Evolutionary conservation across 2,888 invertebrate species (phyloP).

Genomic region (Mesorhabditis belari): DNA sequence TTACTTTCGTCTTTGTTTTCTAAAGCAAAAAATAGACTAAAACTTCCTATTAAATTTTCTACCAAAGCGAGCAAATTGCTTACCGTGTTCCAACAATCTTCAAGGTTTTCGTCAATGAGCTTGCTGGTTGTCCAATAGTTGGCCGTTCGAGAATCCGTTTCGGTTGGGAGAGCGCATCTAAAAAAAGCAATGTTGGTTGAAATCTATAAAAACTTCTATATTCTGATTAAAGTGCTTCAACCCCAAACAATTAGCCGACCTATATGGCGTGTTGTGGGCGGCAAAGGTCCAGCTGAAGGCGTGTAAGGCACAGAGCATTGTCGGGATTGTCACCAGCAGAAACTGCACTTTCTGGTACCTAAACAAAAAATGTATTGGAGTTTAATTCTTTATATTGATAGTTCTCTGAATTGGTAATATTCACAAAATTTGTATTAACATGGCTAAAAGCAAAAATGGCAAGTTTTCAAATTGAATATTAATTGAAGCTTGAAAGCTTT

Average conservation of each 20-base stretch:
- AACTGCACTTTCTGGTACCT: conserved; percentile 45
- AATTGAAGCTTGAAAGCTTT: neutral
- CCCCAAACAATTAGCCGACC: conserved; percentile 15
- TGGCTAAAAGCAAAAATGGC: too few relatives aligned
- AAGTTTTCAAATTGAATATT: neutral
- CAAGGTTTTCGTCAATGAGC: neutral
- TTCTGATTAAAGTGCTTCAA: too few relatives aligned
- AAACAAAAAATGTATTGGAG: neutral
- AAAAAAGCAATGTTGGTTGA: neutral
- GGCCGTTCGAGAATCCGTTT: neutral
- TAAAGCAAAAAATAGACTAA: neutral
- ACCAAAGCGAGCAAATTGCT: too few relatives aligned
- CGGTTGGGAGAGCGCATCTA: neutral
- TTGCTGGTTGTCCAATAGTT: neutral
- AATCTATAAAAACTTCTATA: too few relatives aligned
- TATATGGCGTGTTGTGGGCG: conserved; percentile 39
- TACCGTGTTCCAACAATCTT: neutral
- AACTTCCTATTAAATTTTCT: too few relatives aligned
- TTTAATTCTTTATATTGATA: neutral
- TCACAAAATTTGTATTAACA: too few relatives aligned
- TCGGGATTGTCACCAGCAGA: conserved; percentile 48
- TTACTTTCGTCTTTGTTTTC: neutral
- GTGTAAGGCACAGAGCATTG: conserved; percentile 51
- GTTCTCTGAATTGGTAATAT: too few relatives aligned
- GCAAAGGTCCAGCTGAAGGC: conserved; percentile 53